phyloP scores from a whole-genome alignment of 2,888 invertebrate genomes.

The Octonoba sinensis region DNA sequence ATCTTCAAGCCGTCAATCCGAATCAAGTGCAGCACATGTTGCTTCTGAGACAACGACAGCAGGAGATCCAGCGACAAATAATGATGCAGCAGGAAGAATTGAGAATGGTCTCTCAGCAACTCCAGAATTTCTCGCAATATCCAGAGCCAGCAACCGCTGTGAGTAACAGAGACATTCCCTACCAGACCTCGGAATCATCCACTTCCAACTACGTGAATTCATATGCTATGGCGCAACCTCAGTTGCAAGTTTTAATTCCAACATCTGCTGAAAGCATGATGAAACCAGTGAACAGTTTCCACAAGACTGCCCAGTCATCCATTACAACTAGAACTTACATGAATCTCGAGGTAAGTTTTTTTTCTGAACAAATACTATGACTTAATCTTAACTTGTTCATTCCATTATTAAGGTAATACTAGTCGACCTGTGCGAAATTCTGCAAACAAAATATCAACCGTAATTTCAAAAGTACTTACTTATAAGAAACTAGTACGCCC shows the following conservation, averaged over 20 bases:
- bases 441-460: too few relatives aligned
- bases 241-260: neutral
- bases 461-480: too few relatives aligned
- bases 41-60: neutral
- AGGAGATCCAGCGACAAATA: constrained; percentile 81
- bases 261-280: constrained; percentile 25
- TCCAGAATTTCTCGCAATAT: constrained; percentile 70
- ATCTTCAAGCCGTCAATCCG: too few relatives aligned
- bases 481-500: too few relatives aligned
- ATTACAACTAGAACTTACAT: constrained; percentile 32
- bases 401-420: too few relatives aligned
- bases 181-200: constrained; percentile 9
- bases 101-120: constrained; percentile 86
- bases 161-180: constrained; percentile 2
- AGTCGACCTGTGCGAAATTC: too few relatives aligned
- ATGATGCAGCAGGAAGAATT: constrained; percentile 88
- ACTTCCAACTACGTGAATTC: constrained; percentile 28
- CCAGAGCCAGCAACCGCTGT: too few relatives aligned
- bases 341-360: constrained; percentile 44
- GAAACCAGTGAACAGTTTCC: constrained; percentile 14
- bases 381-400: neutral
- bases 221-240: neutral
- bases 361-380: neutral
- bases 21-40: too few relatives aligned
- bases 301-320: constrained; percentile 6